Conservation (phyloP, 2,113 vertebrate species). For the Poecile atricapillus region DNA sequence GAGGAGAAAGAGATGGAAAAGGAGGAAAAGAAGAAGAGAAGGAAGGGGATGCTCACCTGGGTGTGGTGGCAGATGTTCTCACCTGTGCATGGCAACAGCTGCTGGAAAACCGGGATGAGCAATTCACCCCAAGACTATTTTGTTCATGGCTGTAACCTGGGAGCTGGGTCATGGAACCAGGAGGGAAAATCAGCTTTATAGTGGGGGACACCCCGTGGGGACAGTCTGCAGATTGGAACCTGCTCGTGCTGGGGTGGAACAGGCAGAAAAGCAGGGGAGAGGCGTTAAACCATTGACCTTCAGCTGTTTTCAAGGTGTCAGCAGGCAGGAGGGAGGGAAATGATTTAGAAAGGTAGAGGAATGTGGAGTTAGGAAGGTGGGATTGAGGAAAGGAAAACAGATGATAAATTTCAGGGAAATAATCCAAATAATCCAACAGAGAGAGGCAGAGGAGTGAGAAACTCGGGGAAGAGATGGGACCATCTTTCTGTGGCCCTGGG, state of each 20-base stretch:
- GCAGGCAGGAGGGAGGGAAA: conserved; percentile 29
- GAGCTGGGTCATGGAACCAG: not conserved
- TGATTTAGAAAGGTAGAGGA: conserved; percentile 58
- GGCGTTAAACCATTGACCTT: not conserved
- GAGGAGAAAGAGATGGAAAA: not conserved
- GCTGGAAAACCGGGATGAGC: not conserved
- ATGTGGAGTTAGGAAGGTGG: conserved; percentile 20
- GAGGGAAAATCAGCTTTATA: not conserved
- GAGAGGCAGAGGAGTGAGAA: not conserved
- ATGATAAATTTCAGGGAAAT: conserved; percentile 42
- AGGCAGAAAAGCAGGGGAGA: not conserved
- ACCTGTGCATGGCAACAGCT: not conserved
- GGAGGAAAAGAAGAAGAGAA: not conserved
- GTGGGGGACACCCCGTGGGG: accelerated
- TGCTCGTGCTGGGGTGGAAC: not conserved
- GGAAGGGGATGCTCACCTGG: not conserved
- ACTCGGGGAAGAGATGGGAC: not conserved
- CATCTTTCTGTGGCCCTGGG: not conserved
- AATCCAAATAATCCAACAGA: not conserved
- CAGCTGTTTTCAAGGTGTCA: not conserved
- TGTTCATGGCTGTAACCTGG: not conserved
- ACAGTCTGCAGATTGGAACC: not conserved
- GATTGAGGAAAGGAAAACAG: not conserved
- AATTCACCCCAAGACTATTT: not conserved
- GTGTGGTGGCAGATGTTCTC: not conserved